phyloP scores from a whole-genome alignment of 2,888 invertebrate genomes.

The Hermaeophaga mercurialis region DNA sequence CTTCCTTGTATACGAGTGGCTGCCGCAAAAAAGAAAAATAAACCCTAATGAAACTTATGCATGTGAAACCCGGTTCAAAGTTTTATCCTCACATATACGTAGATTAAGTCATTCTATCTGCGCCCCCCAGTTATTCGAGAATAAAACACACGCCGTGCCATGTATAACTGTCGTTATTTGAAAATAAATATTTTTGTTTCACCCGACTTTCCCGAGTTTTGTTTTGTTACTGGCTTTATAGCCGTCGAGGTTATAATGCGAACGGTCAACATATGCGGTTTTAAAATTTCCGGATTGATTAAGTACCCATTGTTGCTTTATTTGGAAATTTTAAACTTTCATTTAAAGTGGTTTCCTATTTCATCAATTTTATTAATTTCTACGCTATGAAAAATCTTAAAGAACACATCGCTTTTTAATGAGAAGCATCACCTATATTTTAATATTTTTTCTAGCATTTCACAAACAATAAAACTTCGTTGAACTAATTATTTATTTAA shows the following conservation, averaged over 20 bases:
- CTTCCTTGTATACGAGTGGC: not conserved
- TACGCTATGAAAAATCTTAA: too few relatives aligned
- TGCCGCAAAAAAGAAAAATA: not conserved
- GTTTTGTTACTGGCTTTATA: constrained; percentile 18
- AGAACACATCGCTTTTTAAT: too few relatives aligned
- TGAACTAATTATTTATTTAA: too few relatives aligned
- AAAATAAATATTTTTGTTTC: constrained; percentile 42
- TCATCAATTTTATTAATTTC: too few relatives aligned
- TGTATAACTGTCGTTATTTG: constrained; percentile 38
- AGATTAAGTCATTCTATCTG: constrained; percentile 4
- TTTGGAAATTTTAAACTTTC: constrained; percentile 4
- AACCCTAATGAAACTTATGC: not conserved
- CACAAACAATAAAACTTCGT: too few relatives aligned
- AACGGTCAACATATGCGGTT: constrained; percentile 25
- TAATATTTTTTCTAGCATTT: too few relatives aligned
- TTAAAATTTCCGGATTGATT: constrained; percentile 17
- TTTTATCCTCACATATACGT: constrained; percentile 3
- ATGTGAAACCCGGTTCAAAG: not conserved
- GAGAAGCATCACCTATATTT: too few relatives aligned
- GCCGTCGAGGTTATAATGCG: constrained; percentile 16
- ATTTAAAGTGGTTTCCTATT: constrained; percentile 4
- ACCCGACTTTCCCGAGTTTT: constrained; percentile 25
- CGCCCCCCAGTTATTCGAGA: constrained; percentile 29
- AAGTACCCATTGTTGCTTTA: constrained; percentile 16
- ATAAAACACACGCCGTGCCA: constrained; percentile 42